Evolutionary conservation across 1,140 invertebrate species (phyloP).

Genomic region (Gryon sp.): DNA sequence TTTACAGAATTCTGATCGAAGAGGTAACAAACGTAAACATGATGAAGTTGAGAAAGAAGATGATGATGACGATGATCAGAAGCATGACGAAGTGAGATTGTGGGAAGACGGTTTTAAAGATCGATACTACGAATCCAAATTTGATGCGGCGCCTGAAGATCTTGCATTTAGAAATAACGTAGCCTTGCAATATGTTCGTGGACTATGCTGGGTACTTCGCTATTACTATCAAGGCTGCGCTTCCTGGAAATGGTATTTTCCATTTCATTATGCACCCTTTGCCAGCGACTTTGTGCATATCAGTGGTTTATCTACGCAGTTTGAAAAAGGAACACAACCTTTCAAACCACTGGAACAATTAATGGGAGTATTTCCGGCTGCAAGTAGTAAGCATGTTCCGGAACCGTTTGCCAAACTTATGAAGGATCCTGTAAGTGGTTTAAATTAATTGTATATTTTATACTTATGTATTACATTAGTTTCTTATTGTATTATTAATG

Average conservation of each 20-base stretch:
- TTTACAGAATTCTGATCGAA: conserved; percentile 58
- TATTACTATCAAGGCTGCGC: conserved; percentile 99
- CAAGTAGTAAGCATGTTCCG: conserved; percentile 96
- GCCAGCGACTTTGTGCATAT: conserved; percentile 99
- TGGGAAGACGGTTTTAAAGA: conserved; percentile 99
- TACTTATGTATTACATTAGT: background rate
- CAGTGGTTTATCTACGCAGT: conserved; percentile 89
- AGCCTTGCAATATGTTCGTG: conserved; percentile 95
- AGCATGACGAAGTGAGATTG: conserved; percentile 95
- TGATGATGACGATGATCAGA: conserved; percentile 86
- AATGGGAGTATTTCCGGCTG: conserved; percentile 99
- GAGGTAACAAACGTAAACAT: conserved; percentile 78
- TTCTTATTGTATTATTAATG: conserved; percentile 8
- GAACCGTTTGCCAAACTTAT: conserved; percentile 96
- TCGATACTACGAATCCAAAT: conserved; percentile 98
- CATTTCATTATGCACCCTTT: conserved; percentile 99
- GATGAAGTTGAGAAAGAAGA: conserved; percentile 69
- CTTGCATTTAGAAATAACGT: conserved; percentile 93
- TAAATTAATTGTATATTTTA: background rate
- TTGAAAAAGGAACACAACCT: conserved; percentile 93
- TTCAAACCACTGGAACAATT: conserved; percentile 98
- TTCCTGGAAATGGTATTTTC: conserved; percentile 99
- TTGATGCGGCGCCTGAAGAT: conserved; percentile 91
- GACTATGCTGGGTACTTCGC: conserved; percentile 97
- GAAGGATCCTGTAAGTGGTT: conserved; percentile 90